Percentiles rank a stretch among this genome's conserved stretches.
These are phyloP conservation scores for Pseudeuparius sepicola DNA, from an alignment of 2,888 invertebrate species.

Conservation along the genomic window DNA sequence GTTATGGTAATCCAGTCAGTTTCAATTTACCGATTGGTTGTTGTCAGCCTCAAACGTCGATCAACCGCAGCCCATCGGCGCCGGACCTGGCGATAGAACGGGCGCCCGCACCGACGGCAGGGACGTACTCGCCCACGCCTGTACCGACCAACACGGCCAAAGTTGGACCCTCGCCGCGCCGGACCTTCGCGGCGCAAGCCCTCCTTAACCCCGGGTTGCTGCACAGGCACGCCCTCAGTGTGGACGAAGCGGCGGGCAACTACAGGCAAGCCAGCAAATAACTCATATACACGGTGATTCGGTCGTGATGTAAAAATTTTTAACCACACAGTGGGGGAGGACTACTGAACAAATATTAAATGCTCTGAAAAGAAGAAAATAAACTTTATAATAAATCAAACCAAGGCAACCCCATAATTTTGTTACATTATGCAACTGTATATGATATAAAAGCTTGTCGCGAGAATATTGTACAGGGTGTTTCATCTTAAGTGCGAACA, in stretches of 20 bases:
- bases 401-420: no score
- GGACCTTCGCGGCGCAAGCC: slow-evolving; percentile 42
- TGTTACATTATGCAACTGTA: no score
- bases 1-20: no score
- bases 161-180: slow-evolving; percentile 21
- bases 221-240: slow-evolving; percentile 72
- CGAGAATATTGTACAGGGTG: no score
- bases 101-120: slow-evolving; percentile 26
- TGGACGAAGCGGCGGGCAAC: slow-evolving; percentile 56
- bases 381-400: no score
- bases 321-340: no score
- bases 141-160: slow-evolving; percentile 16
- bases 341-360: no score
- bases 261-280: slow-evolving; percentile 32
- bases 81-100: slow-evolving; percentile 44
- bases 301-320: no score
- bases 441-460: no score
- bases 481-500: no score
- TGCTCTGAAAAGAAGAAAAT: no score
- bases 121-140: slow-evolving; percentile 18
- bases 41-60: slow-evolving; percentile 32
- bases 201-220: slow-evolving; percentile 54
- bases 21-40: background rate
- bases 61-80: slow-evolving; percentile 48
- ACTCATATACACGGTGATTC: slow-evolving; percentile 17